A percentile compares a stretch with the other conserved stretches of the same genome.
Evolutionary conservation across 2,888 invertebrate genomes (phyloP).

Genomic region (Teleiodes luculella): DNA sequence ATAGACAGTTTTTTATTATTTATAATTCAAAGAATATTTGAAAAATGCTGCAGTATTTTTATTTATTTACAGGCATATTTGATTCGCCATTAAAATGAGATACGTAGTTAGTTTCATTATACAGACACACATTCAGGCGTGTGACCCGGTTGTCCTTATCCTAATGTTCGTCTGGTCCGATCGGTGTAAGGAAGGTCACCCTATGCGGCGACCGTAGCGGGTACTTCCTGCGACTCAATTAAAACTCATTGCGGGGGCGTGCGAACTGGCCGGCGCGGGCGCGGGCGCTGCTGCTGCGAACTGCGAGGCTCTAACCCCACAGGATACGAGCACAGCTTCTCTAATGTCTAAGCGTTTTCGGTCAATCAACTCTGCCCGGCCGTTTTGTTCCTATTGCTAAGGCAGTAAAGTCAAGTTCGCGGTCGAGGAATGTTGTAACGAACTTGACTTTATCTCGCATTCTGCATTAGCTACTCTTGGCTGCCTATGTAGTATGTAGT

Average conservation of each 20-base stretch:
- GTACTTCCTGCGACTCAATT: slow-evolving; percentile 71
- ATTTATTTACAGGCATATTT: too few relatives aligned
- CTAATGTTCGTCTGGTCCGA: neutral
- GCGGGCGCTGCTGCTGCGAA: neutral
- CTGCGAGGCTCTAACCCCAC: slow-evolving; percentile 44
- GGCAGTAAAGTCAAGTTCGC: slow-evolving; percentile 5
- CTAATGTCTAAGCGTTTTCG: slow-evolving; percentile 53
- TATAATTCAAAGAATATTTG: too few relatives aligned
- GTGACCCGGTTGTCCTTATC: neutral
- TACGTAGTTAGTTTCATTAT: too few relatives aligned
- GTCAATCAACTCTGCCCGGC: slow-evolving; percentile 44
- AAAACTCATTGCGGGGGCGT: slow-evolving; percentile 74
- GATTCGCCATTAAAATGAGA: too few relatives aligned
- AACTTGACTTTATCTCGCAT: slow-evolving; percentile 5
- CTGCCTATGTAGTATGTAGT: neutral
- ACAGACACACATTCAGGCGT: neutral
- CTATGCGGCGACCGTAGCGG: slow-evolving; percentile 55
- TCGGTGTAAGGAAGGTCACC: slow-evolving; percentile 49
- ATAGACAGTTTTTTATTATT: too few relatives aligned
- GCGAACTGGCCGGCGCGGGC: slow-evolving; percentile 52
- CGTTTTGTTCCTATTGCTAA: slow-evolving; percentile 4
- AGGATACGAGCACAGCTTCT: slow-evolving; percentile 55
- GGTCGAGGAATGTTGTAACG: slow-evolving; percentile 5
- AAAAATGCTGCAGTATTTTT: too few relatives aligned
- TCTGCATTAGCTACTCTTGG: neutral